Percentiles rank a stretch among this genome's conserved stretches.
These are phyloP conservation scores for Mechanitis messenoides DNA, from an alignment of 2,888 invertebrate species.

Conservation along the genomic window DNA sequence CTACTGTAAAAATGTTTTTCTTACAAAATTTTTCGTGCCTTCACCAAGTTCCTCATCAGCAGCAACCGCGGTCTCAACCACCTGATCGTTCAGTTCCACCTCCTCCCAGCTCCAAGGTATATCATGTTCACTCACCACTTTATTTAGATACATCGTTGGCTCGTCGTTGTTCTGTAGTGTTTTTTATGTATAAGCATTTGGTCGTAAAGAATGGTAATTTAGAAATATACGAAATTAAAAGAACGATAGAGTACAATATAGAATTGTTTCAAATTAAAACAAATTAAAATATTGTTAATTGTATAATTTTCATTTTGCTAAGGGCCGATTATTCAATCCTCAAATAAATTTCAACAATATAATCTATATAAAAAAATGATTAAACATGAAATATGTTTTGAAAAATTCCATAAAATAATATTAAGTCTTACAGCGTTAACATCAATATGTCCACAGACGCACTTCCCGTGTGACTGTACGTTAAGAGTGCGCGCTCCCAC, in stretches of 20 bases:
- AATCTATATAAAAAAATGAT: no score
- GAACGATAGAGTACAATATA: no score
- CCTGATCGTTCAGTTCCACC: constrained; percentile 36
- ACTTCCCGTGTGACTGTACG: constrained; percentile 45
- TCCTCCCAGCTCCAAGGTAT: constrained; percentile 53
- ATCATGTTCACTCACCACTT: constrained; percentile 24
- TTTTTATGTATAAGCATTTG: no score
- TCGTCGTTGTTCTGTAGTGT: constrained; percentile 36
- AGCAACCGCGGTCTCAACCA: constrained; percentile 37
- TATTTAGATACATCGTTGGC: constrained; percentile 43
- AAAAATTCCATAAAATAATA: no score
- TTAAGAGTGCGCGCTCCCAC: constrained; percentile 42
- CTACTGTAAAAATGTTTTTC: no score
- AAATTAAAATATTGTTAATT: no score
- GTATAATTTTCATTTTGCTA: no score
- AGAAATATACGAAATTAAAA: not conserved
- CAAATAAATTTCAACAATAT: not conserved
- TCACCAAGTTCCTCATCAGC: constrained; percentile 36
- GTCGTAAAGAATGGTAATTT: not conserved
- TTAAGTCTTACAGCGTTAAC: constrained; percentile 39
- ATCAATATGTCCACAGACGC: constrained; percentile 50
- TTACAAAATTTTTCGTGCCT: constrained; percentile 18
- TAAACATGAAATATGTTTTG: no score
- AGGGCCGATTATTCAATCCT: not conserved
- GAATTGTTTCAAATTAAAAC: no score